Conservation (phyloP, 2,113 vertebrate species). For the Colossoma macropomum region DNA sequence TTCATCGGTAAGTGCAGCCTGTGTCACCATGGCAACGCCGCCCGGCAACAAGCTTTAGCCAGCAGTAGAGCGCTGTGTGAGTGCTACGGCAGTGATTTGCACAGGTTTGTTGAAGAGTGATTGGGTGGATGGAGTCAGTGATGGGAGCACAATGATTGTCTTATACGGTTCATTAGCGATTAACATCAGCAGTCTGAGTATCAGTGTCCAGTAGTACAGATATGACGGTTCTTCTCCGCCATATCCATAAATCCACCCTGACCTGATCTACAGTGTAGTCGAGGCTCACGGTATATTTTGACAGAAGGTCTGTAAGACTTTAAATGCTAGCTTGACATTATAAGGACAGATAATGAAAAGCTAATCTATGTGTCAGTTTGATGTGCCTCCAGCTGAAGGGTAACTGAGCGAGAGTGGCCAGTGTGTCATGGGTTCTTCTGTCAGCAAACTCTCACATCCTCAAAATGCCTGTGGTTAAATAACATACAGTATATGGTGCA, state of each 20-base stretch:
- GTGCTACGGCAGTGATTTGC: slow-evolving; percentile 30
- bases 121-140: not conserved
- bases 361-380: not conserved
- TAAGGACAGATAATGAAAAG: not conserved
- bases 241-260: not conserved
- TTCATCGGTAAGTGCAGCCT: slow-evolving; percentile 90
- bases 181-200: not conserved
- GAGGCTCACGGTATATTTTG: too few relatives aligned
- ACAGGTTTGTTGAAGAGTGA: slow-evolving; percentile 1
- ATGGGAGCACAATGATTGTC: not conserved
- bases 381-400: not conserved
- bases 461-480: not conserved
- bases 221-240: not conserved
- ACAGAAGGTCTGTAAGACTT: not conserved
- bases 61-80: slow-evolving; percentile 29
- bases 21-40: slow-evolving; percentile 68
- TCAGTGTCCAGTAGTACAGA: too few relatives aligned
- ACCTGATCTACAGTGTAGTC: too few relatives aligned
- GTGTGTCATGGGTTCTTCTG: not conserved
- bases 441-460: not conserved
- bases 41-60: slow-evolving; percentile 41
- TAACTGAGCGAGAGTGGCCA: not conserved
- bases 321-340: not conserved
- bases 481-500: not conserved
- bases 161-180: not conserved